Evolutionary conservation across 2,113 vertebrate species (phyloP).

Genomic region (Thalassoma bifasciatum): DNA sequence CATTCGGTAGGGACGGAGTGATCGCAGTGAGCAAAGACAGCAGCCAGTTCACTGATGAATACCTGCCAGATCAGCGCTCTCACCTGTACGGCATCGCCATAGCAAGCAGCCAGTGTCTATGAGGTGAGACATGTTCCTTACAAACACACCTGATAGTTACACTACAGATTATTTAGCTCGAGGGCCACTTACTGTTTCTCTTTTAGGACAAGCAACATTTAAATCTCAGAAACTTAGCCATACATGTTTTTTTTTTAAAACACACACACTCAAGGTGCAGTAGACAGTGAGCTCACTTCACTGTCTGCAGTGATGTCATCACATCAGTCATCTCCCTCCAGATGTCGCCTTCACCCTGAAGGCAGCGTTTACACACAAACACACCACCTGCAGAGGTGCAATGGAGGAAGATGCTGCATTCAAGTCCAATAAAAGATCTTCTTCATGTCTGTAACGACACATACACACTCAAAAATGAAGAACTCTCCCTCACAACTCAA

Average conservation of each 20-base stretch:
- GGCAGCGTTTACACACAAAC: slow-evolving; percentile 2
- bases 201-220: no score
- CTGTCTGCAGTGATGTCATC: slow-evolving; percentile 23
- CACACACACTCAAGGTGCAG: background rate
- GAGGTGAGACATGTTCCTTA: slow-evolving; percentile 53
- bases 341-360: slow-evolving; percentile 34
- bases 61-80: slow-evolving; percentile 94
- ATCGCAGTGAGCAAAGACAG: slow-evolving; percentile 88
- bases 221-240: no score
- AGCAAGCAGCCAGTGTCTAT: slow-evolving; percentile 89
- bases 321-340: slow-evolving; percentile 35
- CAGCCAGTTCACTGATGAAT: slow-evolving; percentile 89
- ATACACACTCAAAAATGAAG: background rate
- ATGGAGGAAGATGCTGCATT: slow-evolving; percentile 1
- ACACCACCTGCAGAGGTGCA: background rate
- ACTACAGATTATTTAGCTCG: no score
- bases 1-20: slow-evolving; percentile 88
- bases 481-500: background rate
- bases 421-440: background rate
- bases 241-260: background rate
- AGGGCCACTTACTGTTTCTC: no score
- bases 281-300: slow-evolving; percentile 40
- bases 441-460: background rate
- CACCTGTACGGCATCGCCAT: slow-evolving; percentile 96
- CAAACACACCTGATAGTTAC: background rate